Percentiles rank a stretch among this genome's conserved stretches.
These are phyloP conservation scores for Florisuga fusca DNA, from an alignment of 2,797 vertebrate species.

Conservation along the genomic window DNA sequence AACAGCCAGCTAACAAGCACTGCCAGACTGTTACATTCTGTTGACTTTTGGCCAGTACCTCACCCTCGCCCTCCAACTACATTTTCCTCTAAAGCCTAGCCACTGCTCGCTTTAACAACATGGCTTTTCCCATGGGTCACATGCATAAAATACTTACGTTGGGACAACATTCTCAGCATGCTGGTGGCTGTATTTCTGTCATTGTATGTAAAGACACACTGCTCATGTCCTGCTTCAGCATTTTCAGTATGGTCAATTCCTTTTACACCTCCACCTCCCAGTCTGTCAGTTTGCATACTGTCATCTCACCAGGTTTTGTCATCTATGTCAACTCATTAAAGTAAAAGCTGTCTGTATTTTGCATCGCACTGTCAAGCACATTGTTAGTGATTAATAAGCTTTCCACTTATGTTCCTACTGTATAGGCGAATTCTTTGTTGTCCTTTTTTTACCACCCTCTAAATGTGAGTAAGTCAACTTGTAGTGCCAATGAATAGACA, in stretches of 20 bases:
- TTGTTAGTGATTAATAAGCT: background rate
- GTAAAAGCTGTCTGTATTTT: background rate
- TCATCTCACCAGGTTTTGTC: background rate
- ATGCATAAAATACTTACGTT: background rate
- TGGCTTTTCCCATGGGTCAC: background rate
- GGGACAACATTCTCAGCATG: background rate
- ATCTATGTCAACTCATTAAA: background rate
- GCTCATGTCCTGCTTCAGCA: background rate
- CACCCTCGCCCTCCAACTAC: too few species aligned
- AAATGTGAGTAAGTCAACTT: background rate
- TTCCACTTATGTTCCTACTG: background rate
- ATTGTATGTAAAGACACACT: background rate
- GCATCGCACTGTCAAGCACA: background rate
- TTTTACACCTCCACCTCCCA: background rate
- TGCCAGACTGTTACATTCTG: constrained; percentile 75
- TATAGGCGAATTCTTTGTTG: background rate
- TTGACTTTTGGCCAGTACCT: background rate
- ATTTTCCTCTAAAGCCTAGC: background rate
- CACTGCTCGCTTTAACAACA: background rate
- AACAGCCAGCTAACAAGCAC: constrained; percentile 83
- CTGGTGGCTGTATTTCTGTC: background rate
- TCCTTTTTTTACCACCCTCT: background rate
- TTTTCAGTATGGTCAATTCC: background rate
- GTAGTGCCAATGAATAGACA: background rate
- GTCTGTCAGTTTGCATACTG: rapidly evolving